Base-by-base conservation (phyloP, 1,140 invertebrate species). In the Conus ventricosus region DNA sequence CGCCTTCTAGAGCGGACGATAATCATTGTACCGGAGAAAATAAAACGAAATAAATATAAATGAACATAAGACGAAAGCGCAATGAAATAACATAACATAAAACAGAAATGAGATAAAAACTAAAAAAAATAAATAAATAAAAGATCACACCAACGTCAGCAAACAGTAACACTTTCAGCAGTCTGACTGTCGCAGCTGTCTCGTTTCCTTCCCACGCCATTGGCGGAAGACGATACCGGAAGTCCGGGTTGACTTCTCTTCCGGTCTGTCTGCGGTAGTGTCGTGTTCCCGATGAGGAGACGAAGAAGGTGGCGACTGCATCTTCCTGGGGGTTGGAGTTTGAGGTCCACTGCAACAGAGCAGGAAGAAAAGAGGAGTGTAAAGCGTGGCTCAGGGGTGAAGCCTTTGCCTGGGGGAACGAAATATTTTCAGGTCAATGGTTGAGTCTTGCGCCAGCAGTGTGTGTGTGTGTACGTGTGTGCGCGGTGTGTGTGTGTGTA, bases 261-360 rank as follows among this genome's bases (percentile, higher is more conserved):
- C 67, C 67, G 67, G 67, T 71, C 67, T 71, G 67, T 71, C 17
- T 6, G 6, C 8, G 0, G 57, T 15, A 60, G 15, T 15, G 11
- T 71, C 67, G 11, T 20, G 7, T 23, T 71, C 67, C 39, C 23
- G 67, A 20, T 23, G 67, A 71, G 67, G 67, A 63, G 60, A 71
- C 6, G 67, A 71, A 6, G 20, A 8, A 20, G 15, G 17, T 20
- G 6, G 17, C 20, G 67, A 23, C 67, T 71, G 67, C 23, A n/a
- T 20, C 51, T 54, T 81, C 57, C 27, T 84, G 82, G 82, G n/a
- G 82, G 82, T 13, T 63, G 82, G n/a, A 84, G 57, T 84, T 84
- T 84, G 23, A 84, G 82, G 20, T 84, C 82, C 4, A 84, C 82
- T 84, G 82, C 1, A 63, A 84, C 80, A 54, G 13, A 17, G 82